Conservation (phyloP, 2,888 invertebrate species). For the Pandemis heparana region DNA sequence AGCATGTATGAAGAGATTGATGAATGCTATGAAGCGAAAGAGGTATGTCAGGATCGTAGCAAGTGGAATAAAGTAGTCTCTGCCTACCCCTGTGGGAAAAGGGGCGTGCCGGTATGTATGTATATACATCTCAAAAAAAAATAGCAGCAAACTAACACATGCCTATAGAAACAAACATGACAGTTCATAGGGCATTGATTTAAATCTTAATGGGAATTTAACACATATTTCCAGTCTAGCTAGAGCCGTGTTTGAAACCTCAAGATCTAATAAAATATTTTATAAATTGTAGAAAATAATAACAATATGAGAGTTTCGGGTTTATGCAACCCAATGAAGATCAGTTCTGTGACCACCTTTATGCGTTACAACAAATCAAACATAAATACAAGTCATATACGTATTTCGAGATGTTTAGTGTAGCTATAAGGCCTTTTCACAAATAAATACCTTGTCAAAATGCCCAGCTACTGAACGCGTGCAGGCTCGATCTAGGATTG, state of each 20-base stretch:
- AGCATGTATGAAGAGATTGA: too few relatives aligned
- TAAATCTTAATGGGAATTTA: not conserved
- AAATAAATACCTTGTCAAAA: not conserved
- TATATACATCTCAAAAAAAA: too few relatives aligned
- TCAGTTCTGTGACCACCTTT: not conserved
- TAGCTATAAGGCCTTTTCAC: not conserved
- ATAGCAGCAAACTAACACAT: too few relatives aligned
- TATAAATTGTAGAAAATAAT: not conserved
- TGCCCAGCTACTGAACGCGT: not conserved
- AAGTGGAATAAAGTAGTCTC: too few relatives aligned
- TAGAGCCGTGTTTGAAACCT: slow-evolving; percentile 8
- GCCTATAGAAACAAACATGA: too few relatives aligned
- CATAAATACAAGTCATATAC: not conserved
- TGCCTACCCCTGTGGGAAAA: too few relatives aligned
- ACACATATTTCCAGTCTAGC: not conserved
- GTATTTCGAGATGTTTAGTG: not conserved
- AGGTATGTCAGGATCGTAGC: too few relatives aligned
- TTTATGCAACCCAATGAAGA: slow-evolving; percentile 39
- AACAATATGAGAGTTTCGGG: slow-evolving; percentile 30
- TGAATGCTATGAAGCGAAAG: too few relatives aligned
- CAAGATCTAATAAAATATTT: slow-evolving; percentile 16
- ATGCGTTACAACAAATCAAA: not conserved
- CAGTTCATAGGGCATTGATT: too few relatives aligned
- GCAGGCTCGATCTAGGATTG: not conserved
- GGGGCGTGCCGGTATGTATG: too few relatives aligned